A percentile compares a stretch with the other conserved stretches of the same genome.
These are phyloP conservation scores for Aeoliscus strigatus DNA, from an alignment of 2,797 vertebrate species.

Conservation along the genomic window DNA sequence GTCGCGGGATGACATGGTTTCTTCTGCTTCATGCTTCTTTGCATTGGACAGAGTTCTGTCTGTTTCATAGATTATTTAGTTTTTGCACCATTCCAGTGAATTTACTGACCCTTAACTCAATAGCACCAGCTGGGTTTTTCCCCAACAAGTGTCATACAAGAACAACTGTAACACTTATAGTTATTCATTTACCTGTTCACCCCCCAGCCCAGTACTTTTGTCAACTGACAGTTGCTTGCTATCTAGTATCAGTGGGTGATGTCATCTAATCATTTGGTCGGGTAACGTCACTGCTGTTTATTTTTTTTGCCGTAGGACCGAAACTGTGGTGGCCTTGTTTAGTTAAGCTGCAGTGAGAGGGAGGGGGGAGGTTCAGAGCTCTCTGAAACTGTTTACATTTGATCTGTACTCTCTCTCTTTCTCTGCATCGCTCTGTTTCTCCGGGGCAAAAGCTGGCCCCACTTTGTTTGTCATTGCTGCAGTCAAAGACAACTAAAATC, in stretches of 20 bases:
- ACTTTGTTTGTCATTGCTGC: constrained; percentile 52
- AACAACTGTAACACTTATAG: too few species aligned
- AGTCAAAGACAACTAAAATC: constrained; percentile 54
- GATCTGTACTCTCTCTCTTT: constrained; percentile 6
- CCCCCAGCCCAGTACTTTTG: constrained; percentile 22
- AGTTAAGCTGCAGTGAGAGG: constrained; percentile 51
- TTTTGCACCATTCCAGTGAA: too few species aligned
- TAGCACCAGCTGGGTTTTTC: too few species aligned
- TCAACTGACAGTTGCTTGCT: constrained; percentile 54
- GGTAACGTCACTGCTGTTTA: constrained; percentile 64
- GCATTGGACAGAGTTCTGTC: too few species aligned
- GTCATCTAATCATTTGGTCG: constrained; percentile 63
- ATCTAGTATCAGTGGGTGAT: constrained; percentile 72
- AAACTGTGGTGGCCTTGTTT: constrained; percentile 67
- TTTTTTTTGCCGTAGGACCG: constrained; percentile 53
- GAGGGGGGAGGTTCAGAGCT: constrained; percentile 44
- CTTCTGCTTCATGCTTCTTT: too few species aligned
- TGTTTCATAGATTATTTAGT: too few species aligned
- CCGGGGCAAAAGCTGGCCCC: constrained; percentile 41
- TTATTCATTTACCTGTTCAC: constrained; percentile 41
- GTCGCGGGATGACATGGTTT: too few species aligned
- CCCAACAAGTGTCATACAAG: too few species aligned
- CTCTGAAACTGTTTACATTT: constrained; percentile 52
- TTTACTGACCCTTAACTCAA: too few species aligned
- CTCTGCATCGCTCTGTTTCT: constrained; percentile 19